A percentile compares a stretch with the other conserved stretches of the same genome.
Evolutionary conservation across 2,797 vertebrate species (phyloP).

Genomic region (Morus bassanus): DNA sequence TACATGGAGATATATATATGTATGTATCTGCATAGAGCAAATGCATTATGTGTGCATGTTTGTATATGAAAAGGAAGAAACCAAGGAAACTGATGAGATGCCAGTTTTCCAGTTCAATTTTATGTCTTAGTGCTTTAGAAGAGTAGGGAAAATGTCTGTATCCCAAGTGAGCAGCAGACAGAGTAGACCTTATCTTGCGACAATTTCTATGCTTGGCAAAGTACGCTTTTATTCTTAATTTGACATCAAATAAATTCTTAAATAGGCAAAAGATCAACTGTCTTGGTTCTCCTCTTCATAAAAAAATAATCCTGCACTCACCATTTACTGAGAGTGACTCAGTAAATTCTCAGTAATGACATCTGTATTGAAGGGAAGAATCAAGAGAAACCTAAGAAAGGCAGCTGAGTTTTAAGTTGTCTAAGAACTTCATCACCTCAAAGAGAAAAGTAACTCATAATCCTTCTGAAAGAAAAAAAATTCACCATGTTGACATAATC

Average conservation of each 20-base stretch:
- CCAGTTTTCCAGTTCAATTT: neutral
- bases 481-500: neutral
- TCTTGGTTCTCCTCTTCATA: neutral
- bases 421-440: conserved; percentile 22
- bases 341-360: conserved; percentile 27
- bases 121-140: neutral
- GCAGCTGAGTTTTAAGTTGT: conserved; percentile 4
- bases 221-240: neutral
- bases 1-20: neutral
- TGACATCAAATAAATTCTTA: conserved; percentile 44
- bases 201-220: neutral
- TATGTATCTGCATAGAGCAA: neutral
- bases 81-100: neutral
- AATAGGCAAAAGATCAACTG: conserved; percentile 17
- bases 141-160: neutral
- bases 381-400: conserved; percentile 21
- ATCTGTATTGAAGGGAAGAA: conserved; percentile 51
- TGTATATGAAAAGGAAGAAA: neutral
- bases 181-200: neutral
- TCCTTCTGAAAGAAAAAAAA: neutral
- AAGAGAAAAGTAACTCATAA: conserved; percentile 33
- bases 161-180: neutral
- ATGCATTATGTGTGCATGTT: neutral
- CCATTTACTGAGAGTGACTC: conserved; percentile 6
- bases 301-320: neutral